Percentiles rank a stretch among this genome's conserved stretches.
phyloP scores from a whole-genome alignment of 2,888 invertebrate genomes.

The Protophormia terraenovae region DNA sequence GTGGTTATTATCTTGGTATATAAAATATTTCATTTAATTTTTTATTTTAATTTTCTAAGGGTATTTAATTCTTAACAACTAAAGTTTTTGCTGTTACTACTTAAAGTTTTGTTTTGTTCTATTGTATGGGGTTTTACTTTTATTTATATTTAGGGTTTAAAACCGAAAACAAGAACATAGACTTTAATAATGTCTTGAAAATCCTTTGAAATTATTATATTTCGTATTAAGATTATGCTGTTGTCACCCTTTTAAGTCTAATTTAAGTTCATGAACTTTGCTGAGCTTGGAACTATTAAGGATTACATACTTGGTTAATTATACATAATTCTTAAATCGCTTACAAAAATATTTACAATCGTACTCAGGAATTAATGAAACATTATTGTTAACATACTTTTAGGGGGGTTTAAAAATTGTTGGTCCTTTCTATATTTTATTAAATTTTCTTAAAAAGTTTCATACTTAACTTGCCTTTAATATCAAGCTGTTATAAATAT shows the following conservation, averaged over 20 bases:
- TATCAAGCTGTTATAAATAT: neutral
- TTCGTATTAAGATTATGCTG: constrained; percentile 24
- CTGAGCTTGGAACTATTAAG: constrained; percentile 16
- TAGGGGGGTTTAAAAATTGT: neutral
- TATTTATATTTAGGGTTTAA: neutral
- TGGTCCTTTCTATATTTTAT: no score
- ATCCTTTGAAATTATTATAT: neutral
- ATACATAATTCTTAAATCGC: neutral
- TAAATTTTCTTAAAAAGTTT: no score
- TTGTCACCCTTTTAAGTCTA: constrained; percentile 27
- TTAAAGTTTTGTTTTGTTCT: constrained; percentile 43
- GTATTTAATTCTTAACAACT: constrained; percentile 48
- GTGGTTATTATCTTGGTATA: constrained; percentile 26
- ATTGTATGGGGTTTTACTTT: constrained; percentile 25
- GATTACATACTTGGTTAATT: constrained; percentile 26
- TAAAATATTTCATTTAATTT: neutral
- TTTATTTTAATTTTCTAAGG: constrained; percentile 32
- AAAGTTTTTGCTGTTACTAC: constrained; percentile 16
- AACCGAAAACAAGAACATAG: neutral
- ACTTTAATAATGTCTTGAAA: constrained; percentile 32
- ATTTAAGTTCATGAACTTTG: constrained; percentile 18
- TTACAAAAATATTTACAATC: no score
- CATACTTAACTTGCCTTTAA: no score
- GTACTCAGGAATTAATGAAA: no score
- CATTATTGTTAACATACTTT: neutral